Conservation (phyloP, 1,140 invertebrate species). For the Eupristina koningsbergeri region DNA sequence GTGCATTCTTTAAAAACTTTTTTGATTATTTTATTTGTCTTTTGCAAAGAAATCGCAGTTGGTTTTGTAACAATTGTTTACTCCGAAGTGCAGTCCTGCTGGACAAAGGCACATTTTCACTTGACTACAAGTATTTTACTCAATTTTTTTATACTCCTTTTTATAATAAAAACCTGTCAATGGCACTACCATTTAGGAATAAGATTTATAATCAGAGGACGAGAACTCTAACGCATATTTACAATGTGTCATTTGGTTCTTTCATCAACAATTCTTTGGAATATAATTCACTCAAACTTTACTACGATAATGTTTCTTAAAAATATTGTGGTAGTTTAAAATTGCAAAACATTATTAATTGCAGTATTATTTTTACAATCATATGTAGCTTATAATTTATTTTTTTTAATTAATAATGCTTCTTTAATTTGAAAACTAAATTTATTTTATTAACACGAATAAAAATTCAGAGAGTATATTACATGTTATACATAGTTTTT, state of each 20-base stretch:
- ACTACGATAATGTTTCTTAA: too few species aligned
- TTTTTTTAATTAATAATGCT: too few species aligned
- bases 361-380: too few species aligned
- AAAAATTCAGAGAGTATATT: background rate
- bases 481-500: background rate
- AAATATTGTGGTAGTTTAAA: too few species aligned
- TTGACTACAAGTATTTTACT: background rate
- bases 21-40: slow-evolving; percentile 1
- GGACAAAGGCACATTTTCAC: background rate
- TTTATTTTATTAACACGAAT: too few species aligned
- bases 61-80: background rate
- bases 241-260: background rate
- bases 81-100: background rate
- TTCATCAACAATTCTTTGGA: background rate
- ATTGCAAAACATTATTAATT: too few species aligned
- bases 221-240: background rate
- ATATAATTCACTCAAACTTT: too few species aligned
- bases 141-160: background rate
- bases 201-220: background rate
- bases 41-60: slow-evolving; percentile 4
- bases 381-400: too few species aligned
- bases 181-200: background rate
- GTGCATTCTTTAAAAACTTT: background rate
- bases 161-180: background rate
- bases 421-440: too few species aligned